Conservation (phyloP, 2,888 invertebrate species). For the Orthonevra nobilis region DNA sequence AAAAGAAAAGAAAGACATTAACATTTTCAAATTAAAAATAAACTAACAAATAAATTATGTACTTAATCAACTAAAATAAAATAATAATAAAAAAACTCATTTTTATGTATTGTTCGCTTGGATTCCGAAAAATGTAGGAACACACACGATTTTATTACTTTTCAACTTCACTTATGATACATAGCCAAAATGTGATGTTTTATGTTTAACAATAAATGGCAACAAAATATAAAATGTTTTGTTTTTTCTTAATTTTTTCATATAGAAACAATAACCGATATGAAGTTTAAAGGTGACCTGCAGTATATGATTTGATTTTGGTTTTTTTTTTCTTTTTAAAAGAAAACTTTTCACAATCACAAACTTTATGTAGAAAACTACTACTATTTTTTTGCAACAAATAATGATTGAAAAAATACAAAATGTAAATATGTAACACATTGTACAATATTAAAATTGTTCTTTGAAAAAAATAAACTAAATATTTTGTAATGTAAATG, state of each 20-base stretch:
- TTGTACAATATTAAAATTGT: constrained; percentile 19
- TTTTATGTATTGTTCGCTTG: constrained; percentile 52
- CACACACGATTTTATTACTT: constrained; percentile 44
- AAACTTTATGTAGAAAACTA: constrained; percentile 33
- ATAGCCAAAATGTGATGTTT: constrained; percentile 30
- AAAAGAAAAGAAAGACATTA: constrained; percentile 23
- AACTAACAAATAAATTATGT: background rate
- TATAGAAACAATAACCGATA: constrained; percentile 34
- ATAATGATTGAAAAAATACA: constrained; percentile 4
- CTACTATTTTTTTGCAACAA: constrained; percentile 6
- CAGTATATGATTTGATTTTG: background rate
- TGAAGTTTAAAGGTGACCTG: constrained; percentile 26
- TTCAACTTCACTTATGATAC: constrained; percentile 30
- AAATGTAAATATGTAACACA: constrained; percentile 60
- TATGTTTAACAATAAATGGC: constrained; percentile 39
- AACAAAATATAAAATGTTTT: constrained; percentile 34
- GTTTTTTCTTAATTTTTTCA: constrained; percentile 11
- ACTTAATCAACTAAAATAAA: constrained; percentile 2
- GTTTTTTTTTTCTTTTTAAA: background rate
- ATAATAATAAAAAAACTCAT: constrained; percentile 49
- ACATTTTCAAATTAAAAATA: constrained; percentile 13
- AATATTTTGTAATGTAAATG: constrained; percentile 27
- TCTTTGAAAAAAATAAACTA: constrained; percentile 15
- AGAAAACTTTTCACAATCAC: constrained; percentile 43
- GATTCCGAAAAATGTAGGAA: constrained; percentile 49